Conservation (phyloP, 92 coral and sea anemone genomes). For the Parazoanthus swiftii region DNA sequence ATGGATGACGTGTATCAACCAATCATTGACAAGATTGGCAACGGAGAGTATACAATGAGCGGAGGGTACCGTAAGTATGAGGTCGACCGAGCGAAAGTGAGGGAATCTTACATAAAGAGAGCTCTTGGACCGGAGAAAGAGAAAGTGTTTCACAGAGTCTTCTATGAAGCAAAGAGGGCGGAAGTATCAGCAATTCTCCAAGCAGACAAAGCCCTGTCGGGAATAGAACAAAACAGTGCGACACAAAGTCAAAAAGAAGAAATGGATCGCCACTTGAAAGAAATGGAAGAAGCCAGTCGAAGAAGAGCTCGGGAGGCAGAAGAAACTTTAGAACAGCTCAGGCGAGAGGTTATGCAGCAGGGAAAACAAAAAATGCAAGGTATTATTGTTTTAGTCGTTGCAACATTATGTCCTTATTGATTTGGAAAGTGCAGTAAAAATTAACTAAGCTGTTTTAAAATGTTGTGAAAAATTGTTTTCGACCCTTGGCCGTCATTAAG, state of each 20-base stretch:
- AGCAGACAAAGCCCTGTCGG: conserved; percentile 25
- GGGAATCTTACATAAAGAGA: background rate
- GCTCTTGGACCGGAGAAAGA: conserved; percentile 35
- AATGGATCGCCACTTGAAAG: background rate
- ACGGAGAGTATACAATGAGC: conserved; percentile 3
- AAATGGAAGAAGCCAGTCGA: background rate
- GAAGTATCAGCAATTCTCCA: conserved; percentile 35
- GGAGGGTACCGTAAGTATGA: conserved; percentile 23
- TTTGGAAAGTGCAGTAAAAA: too few species aligned
- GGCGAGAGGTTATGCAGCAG: background rate
- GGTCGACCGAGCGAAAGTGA: conserved; percentile 21
- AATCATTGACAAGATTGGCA: background rate
- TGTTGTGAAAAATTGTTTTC: too few species aligned
- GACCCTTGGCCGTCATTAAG: too few species aligned
- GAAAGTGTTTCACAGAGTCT: conserved; percentile 14
- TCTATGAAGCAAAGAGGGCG: conserved; percentile 7
- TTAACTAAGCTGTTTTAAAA: too few species aligned
- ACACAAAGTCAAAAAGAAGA: background rate
- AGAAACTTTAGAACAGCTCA: background rate
- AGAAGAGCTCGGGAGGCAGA: conserved; percentile 1
- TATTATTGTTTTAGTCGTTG: background rate
- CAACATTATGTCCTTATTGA: background rate
- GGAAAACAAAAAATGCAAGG: conserved; percentile 11
- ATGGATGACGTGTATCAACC: conserved; percentile 26
- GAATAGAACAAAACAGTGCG: background rate